These are phyloP conservation scores for Megaustenia siamemsis DNA, from an alignment of 2,888 invertebrate species.

Conservation along the genomic window DNA sequence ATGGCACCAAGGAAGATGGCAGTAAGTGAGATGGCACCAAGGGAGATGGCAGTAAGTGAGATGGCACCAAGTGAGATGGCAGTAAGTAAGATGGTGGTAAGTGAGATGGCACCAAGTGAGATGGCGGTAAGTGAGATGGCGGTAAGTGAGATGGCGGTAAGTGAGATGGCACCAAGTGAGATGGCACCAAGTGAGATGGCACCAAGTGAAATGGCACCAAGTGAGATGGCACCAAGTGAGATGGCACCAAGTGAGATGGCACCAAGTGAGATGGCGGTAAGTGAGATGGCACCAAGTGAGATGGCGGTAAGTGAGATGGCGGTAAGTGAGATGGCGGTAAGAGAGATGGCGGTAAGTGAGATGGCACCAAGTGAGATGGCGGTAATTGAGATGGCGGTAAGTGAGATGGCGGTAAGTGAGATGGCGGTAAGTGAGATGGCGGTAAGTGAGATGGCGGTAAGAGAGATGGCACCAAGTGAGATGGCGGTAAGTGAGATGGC, in stretches of 20 bases:
- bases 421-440: too few species aligned
- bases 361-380: too few species aligned
- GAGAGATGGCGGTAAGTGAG: background rate
- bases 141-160: conserved; percentile 3
- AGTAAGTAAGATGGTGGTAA: background rate
- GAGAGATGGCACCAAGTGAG: background rate
- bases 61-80: background rate
- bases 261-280: background rate
- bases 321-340: too few species aligned
- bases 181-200: too few species aligned
- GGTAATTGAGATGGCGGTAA: too few species aligned
- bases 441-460: background rate
- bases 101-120: too few species aligned
- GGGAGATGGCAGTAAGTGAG: too few species aligned
- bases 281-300: background rate
- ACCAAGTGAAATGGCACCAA: background rate
- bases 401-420: too few species aligned
- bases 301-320: too few species aligned
- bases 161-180: too few species aligned
- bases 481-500: background rate
- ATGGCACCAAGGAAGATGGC: background rate
- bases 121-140: background rate
- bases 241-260: too few species aligned
- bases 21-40: background rate
- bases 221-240: background rate